Evolutionary conservation across 2,888 invertebrate species (phyloP), one percentile per base, ranked within the genome.

Genomic region (Pimpla rufipes): DNA sequence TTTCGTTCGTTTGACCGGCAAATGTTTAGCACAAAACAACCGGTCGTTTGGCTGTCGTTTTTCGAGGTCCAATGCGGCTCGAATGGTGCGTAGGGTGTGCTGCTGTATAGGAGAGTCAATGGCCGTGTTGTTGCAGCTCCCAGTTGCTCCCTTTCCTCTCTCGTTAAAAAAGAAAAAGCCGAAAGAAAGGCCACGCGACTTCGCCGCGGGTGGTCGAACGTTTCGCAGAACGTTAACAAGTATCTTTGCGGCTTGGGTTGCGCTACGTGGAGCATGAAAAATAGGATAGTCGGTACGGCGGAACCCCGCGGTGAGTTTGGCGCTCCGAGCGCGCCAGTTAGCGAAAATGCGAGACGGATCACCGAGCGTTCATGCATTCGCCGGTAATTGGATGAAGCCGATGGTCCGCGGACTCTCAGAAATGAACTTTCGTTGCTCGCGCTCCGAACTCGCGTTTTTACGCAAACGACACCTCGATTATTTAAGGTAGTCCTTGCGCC

Each of bases 151-250:
- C 35, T 52, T 47, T 55, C 42, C 29, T 52, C 16, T 40, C 68
- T 62, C 62, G 68, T 37, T 55, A 62, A 64, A 70, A 70, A 73
- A 73, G 59, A n/a, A 52, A 75, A 79, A 55, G 64, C 29, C 29
- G 64, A 70, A 37, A 45, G 57, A 59, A 42, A 2, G 57, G 89
- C 84, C 88, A 88, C 90, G 90, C 88, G 91, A 81, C 88, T 80
- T 82, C 90, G 35, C 92, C 84, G 68, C 90, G 88, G 91, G 91
- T 90, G 91, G 91, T 87, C 89, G 83, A 82, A 4, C 66, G 18
- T 80, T 66, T 89, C 86, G 82, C 86, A 84, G 73, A 89, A 89
- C 88, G 88, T 88, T 91, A 91, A 88, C 90, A 89, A 91, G 90
- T 90, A 91, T 89, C 88, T 88, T 89, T 80, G 66, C 66, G 73